These are phyloP conservation scores for Rhinoderma darwinii DNA, from an alignment of 2,113 vertebrate genomes.

Conservation along the genomic window DNA sequence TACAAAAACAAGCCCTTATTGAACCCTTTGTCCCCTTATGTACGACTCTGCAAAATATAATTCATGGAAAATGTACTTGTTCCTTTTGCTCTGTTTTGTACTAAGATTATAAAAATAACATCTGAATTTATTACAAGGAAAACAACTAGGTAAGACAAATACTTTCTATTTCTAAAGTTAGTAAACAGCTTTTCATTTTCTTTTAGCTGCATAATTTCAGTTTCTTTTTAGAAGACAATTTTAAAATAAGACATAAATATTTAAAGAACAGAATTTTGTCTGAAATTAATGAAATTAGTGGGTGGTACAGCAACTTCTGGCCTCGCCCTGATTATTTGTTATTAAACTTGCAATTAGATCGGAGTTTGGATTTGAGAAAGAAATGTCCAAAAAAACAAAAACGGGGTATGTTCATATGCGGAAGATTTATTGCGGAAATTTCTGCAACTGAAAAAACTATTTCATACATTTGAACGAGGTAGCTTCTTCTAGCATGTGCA, in stretches of 20 bases:
- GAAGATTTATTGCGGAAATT: too few relatives aligned
- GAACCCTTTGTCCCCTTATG: slow-evolving; percentile 13
- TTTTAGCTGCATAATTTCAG: not conserved
- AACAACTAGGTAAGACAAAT: not conserved
- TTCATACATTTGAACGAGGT: too few relatives aligned
- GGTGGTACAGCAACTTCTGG: too few relatives aligned
- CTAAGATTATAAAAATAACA: not conserved
- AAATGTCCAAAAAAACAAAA: too few relatives aligned
- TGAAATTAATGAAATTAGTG: too few relatives aligned
- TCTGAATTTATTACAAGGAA: not conserved
- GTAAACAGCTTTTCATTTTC: not conserved
- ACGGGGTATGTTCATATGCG: too few relatives aligned
- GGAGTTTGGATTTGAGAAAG: too few relatives aligned
- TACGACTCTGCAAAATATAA: not conserved
- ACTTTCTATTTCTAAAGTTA: not conserved
- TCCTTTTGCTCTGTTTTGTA: not conserved
- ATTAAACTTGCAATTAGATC: too few relatives aligned
- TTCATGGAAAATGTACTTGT: not conserved
- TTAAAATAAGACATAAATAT: not conserved
- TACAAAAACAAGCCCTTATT: slow-evolving; percentile 33
- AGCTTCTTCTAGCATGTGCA: too few relatives aligned
- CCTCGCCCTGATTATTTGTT: too few relatives aligned
- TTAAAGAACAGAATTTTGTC: too few relatives aligned
- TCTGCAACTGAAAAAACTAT: too few relatives aligned
- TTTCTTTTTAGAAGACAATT: not conserved